Percentiles rank a stretch among this genome's conserved stretches.
phyloP scores from a whole-genome alignment of 2,888 invertebrate genomes.

The Enoplolaimus lenunculus region DNA sequence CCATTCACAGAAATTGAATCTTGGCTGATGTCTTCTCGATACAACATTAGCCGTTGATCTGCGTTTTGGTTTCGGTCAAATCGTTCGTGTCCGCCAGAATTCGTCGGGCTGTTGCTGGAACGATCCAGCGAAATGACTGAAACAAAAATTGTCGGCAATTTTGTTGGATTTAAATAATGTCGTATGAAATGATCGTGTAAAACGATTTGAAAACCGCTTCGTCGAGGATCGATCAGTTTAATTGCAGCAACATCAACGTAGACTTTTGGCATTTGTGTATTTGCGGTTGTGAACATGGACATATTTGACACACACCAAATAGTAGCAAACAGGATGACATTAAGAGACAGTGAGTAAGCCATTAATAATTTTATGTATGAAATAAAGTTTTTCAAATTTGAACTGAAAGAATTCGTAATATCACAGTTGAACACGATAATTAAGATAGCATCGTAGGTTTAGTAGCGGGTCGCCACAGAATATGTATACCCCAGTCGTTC shows the following conservation, averaged over 20 bases:
- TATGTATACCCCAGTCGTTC: too few relatives aligned
- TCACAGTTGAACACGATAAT: too few relatives aligned
- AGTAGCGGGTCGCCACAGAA: too few relatives aligned
- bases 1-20: not conserved
- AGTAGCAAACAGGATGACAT: too few relatives aligned
- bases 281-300: too few relatives aligned
- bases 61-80: not conserved
- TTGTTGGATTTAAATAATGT: not conserved
- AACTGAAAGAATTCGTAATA: too few relatives aligned
- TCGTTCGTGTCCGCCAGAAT: too few relatives aligned
- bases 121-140: not conserved
- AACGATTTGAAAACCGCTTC: slow-evolving; percentile 5
- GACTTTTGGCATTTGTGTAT: slow-evolving; percentile 4
- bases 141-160: slow-evolving; percentile 2
- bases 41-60: not conserved
- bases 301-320: too few relatives aligned
- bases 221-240: slow-evolving; percentile 9
- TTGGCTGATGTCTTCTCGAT: not conserved
- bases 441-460: too few relatives aligned
- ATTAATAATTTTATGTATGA: too few relatives aligned
- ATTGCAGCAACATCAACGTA: slow-evolving; percentile 10
- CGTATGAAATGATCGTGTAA: not conserved
- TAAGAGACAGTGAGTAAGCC: too few relatives aligned
- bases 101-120: not conserved
- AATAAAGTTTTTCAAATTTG: too few relatives aligned